Conservation (phyloP, 2,888 invertebrate genomes). For the Pomacea canaliculata region DNA sequence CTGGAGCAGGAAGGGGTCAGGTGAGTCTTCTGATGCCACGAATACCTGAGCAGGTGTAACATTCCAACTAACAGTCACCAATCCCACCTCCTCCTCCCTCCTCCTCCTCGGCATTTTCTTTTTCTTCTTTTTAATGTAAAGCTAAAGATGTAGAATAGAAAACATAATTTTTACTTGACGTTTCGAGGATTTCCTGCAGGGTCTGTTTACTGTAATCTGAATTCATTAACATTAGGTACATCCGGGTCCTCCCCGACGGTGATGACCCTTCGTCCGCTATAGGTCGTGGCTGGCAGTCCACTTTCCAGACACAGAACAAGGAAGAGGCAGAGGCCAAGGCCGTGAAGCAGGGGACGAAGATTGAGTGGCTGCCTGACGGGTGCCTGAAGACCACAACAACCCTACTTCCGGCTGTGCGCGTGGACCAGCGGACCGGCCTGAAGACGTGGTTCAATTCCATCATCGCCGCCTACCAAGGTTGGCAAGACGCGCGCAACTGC, state of each 20-base stretch:
- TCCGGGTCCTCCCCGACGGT: conserved; percentile 47
- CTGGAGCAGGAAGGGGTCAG: conserved; percentile 17
- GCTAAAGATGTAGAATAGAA: too few species aligned
- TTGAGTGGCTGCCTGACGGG: conserved; percentile 49
- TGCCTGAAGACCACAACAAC: conserved; percentile 52
- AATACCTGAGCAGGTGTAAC: too few species aligned
- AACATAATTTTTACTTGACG: too few species aligned
- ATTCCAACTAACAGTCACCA: background rate
- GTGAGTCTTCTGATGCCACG: background rate
- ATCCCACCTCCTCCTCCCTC: background rate
- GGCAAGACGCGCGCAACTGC: conserved; percentile 53
- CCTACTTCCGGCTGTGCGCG: conserved; percentile 46
- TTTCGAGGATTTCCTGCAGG: too few species aligned
- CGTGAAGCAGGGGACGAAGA: conserved; percentile 41
- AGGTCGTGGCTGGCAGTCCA: conserved; percentile 59
- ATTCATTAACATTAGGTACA: conserved; percentile 38
- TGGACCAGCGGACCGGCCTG: conserved; percentile 45
- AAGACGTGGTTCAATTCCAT: conserved; percentile 58
- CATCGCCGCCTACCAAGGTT: conserved; percentile 52
- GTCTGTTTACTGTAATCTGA: background rate
- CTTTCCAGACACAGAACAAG: conserved; percentile 44
- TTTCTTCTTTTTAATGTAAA: too few species aligned
- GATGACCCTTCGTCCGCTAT: conserved; percentile 55
- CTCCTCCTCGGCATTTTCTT: background rate
- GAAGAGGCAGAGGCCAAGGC: conserved; percentile 47